Conservation (phyloP, 2,113 vertebrate species). For the Nerophis ophidion region DNA sequence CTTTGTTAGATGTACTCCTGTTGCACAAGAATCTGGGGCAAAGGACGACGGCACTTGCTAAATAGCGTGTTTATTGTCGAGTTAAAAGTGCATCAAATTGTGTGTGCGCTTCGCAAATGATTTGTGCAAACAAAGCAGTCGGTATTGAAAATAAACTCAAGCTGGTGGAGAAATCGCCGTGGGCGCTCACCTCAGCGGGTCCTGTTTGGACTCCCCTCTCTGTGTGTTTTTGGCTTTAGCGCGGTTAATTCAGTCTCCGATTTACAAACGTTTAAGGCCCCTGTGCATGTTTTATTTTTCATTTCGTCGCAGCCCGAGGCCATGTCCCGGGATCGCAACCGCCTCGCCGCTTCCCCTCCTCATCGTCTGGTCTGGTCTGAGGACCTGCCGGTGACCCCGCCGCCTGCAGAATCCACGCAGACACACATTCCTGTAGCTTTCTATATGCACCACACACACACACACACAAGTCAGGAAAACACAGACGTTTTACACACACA, state of each 20-base stretch:
- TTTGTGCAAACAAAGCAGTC: conserved; percentile 47
- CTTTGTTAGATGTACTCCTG: conserved; percentile 63
- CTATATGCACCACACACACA: conserved; percentile 42
- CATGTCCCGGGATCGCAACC: conserved; percentile 59
- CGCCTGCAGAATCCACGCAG: conserved; percentile 43
- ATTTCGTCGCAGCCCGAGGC: conserved; percentile 67
- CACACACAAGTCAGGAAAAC: conserved; percentile 42
- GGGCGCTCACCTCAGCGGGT: conserved; percentile 52
- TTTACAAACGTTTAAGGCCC: conserved; percentile 66
- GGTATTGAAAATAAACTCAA: conserved; percentile 45
- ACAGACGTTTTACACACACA: conserved; percentile 58
- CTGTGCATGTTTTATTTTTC: conserved; percentile 61
- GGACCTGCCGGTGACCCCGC: conserved; percentile 66
- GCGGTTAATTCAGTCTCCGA: conserved; percentile 57
- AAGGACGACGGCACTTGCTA: conserved; percentile 62
- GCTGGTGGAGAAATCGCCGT: conserved; percentile 28
- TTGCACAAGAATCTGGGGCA: conserved; percentile 59
- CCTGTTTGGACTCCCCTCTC: conserved; percentile 49
- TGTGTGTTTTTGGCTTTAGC: conserved; percentile 62
- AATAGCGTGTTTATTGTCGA: conserved; percentile 60
- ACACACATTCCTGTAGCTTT: conserved; percentile 49
- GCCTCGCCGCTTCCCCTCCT: conserved; percentile 54
- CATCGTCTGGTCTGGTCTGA: conserved; percentile 62
- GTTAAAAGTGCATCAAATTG: conserved; percentile 57
- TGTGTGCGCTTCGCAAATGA: conserved; percentile 40